Evolutionary conservation across 2,888 invertebrate species (phyloP), one percentile per base, ranked within the genome.

Genomic region (Zaprionus lineosus): DNA sequence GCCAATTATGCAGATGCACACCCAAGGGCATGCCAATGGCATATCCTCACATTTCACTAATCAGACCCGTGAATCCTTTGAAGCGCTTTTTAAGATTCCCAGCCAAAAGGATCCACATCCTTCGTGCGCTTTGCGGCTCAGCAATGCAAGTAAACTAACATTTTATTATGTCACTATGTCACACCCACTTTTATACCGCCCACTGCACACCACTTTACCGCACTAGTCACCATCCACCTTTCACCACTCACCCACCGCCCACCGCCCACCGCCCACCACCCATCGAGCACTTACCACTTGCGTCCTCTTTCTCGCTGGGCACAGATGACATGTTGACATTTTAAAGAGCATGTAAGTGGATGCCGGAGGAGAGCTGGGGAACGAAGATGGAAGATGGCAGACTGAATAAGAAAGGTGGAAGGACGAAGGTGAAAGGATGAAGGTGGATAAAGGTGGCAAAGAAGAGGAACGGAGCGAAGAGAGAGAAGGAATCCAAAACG

Each of bases 111-210:
- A 15, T 14, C 41, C 24, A 28, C 36, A 40, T 28, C 26, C 40
- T 28, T 53, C 29, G 4, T 43, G 16, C 21, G 52, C 40, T 60
- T 34, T 59, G 18, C 12, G 12, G 4, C 29, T 29, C 9, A 44
- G 48, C 67, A 60, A 57, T 62, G 34, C 19, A 33, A 53, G 33
- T 67, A 74, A 71, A 74, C 63, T 61, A 82, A 68, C 83, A 74
- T 82, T 81, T 82, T 83, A 84, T 81, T 81, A 81, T 84, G 81
- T 84, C 84, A 84, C 78, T 81, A 68, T 82, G 81, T 81, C 81
- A 84, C 68, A 65, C 56, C 43, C 41, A 37, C 26, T 14, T 36
- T 18, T n/a, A n/a, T n/a, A n/a, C n/a, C 41, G 19, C 31, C 26
- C 6, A 15, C 33, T n/a, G 19, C 24, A 34, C 12, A n/a, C 12